phyloP scores from a whole-genome alignment of 1,140 invertebrate species.

The Dolichoris vasculosae region DNA sequence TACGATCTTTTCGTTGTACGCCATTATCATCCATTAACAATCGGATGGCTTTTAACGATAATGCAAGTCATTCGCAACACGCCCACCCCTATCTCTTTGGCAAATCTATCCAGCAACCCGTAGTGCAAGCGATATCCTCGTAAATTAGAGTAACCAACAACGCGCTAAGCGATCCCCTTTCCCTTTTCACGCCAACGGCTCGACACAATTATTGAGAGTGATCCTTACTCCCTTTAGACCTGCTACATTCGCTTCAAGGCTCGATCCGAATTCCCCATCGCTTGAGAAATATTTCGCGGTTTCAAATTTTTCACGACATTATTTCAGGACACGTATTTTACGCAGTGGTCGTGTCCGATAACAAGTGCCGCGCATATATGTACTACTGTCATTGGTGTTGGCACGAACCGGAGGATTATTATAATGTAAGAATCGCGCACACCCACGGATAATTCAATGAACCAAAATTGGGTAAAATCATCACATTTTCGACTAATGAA shows the following conservation, averaged over 20 bases:
- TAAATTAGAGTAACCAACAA: conserved; percentile 34
- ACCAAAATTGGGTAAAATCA: conserved; percentile 34
- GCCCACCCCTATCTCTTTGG: neutral
- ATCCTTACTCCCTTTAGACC: neutral
- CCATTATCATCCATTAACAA: conserved; percentile 44
- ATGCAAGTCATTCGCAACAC: conserved; percentile 10
- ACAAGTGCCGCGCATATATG: neutral
- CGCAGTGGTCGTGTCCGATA: neutral
- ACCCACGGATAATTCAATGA: conserved; percentile 36
- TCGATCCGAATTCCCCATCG: neutral
- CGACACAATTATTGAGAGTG: conserved; percentile 23
- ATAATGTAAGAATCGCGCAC: neutral
- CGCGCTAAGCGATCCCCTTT: neutral
- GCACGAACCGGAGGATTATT: conserved; percentile 2
- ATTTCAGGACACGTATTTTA: neutral
- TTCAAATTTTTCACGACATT: neutral
- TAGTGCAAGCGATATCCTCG: conserved; percentile 9
- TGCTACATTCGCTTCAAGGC: neutral
- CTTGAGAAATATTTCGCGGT: neutral
- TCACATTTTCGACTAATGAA: neutral
- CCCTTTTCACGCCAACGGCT: neutral
- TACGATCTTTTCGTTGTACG: neutral
- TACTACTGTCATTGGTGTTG: neutral
- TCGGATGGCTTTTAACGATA: conserved; percentile 47
- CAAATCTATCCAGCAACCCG: neutral